These are phyloP conservation scores for Campoletis raptor DNA, from an alignment of 2,888 invertebrate species.

Conservation along the genomic window DNA sequence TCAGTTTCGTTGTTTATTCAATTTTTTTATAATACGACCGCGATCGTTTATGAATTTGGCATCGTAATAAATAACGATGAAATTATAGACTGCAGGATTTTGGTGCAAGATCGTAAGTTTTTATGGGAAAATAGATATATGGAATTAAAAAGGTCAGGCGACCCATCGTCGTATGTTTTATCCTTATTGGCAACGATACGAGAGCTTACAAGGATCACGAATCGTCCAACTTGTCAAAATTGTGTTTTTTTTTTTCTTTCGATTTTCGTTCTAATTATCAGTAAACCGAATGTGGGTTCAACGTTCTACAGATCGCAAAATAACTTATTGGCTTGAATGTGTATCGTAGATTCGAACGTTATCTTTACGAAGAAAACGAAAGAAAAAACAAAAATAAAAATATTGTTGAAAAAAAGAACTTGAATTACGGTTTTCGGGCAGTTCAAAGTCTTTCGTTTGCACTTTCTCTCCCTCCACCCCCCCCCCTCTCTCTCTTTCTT, in stretches of 20 bases:
- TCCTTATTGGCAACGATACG: constrained; percentile 39
- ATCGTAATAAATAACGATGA: neutral
- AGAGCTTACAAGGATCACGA: constrained; percentile 35
- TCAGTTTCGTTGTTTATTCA: neutral
- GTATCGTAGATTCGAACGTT: neutral
- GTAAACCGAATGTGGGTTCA: constrained; percentile 43
- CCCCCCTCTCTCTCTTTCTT: neutral
- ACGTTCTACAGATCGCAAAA: constrained; percentile 13
- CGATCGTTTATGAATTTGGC: neutral
- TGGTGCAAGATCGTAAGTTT: constrained; percentile 4
- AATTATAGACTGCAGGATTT: constrained; percentile 2
- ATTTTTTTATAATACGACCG: neutral
- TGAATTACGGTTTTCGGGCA: neutral
- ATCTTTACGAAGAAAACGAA: neutral
- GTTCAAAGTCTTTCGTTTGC: constrained; percentile 22
- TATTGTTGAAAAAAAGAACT: neutral
- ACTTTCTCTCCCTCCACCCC: neutral
- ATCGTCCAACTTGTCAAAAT: constrained; percentile 4
- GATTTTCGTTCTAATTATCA: neutral
- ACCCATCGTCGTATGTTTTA: constrained; percentile 30
- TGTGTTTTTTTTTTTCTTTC: neutral
- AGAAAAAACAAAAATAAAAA: constrained; percentile 2
- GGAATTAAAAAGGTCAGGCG: constrained; percentile 17
- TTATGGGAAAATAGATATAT: constrained; percentile 29
- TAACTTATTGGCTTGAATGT: constrained; percentile 5